These are phyloP conservation scores for Saccopteryx leptura DNA, from an alignment of 2,113 vertebrate genomes.

Conservation along the genomic window DNA sequence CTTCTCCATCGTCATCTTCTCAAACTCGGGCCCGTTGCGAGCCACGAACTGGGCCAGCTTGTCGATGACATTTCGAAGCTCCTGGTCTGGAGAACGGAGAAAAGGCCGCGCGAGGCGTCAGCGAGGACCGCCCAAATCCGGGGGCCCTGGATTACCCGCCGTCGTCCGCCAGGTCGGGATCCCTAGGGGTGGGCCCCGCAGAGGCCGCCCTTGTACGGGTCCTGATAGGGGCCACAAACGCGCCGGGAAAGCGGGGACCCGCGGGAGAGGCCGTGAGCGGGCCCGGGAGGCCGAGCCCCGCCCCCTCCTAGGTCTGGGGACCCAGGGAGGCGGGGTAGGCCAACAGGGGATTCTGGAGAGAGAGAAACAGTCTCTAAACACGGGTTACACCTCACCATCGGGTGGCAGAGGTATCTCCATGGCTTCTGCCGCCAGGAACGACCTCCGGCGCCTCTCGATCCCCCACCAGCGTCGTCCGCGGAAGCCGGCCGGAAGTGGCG, in stretches of 20 bases:
- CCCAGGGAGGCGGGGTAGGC: neutral
- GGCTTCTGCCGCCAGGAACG: slow-evolving; percentile 77
- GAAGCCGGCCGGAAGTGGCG: slow-evolving; percentile 83
- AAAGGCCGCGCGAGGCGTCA: slow-evolving; percentile 48
- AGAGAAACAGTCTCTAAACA: neutral
- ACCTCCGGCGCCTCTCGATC: slow-evolving; percentile 72
- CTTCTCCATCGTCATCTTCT: slow-evolving; percentile 99
- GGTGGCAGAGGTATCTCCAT: slow-evolving; percentile 92
- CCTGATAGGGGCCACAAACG: slow-evolving; percentile 55
- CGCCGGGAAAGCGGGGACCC: slow-evolving; percentile 18
- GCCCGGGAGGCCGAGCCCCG: slow-evolving; percentile 46
- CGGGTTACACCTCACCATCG: slow-evolving; percentile 86
- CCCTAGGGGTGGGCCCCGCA: neutral
- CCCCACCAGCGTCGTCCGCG: slow-evolving; percentile 70
- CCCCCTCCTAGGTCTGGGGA: slow-evolving; percentile 4
- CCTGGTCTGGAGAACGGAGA: slow-evolving; percentile 92
- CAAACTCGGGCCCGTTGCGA: slow-evolving; percentile 98
- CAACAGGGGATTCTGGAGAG: neutral
- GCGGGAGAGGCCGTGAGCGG: slow-evolving; percentile 60
- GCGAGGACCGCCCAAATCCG: neutral
- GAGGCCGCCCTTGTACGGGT: neutral
- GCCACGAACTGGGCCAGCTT: slow-evolving; percentile 99
- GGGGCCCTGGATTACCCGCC: neutral
- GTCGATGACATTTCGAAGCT: slow-evolving; percentile 98
- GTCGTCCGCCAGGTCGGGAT: neutral